Evolutionary conservation across 2,888 invertebrate species (phyloP).

Genomic region (Aproaerema taeniolella): DNA sequence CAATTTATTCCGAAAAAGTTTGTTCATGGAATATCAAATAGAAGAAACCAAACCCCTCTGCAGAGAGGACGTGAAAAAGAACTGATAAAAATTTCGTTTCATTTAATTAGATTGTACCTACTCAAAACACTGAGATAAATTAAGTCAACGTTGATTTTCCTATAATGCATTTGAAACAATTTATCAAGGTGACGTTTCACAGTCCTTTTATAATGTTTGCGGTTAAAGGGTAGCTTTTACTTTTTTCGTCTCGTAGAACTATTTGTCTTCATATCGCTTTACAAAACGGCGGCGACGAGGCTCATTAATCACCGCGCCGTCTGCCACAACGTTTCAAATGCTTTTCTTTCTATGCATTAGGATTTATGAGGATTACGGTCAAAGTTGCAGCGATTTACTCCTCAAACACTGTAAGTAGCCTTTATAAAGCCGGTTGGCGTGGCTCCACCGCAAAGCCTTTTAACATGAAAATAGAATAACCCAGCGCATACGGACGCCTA

Average conservation of each 20-base stretch:
- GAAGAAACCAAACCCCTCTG: too few relatives aligned
- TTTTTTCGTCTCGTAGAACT: conserved; percentile 31
- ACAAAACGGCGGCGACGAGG: conserved; percentile 30
- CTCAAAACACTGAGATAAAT: too few relatives aligned
- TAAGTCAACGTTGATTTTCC: too few relatives aligned
- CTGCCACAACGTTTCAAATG: conserved; percentile 7
- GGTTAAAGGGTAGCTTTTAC: conserved; percentile 17
- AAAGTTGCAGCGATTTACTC: conserved; percentile 12
- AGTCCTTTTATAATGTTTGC: conserved; percentile 14
- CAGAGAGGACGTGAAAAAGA: too few relatives aligned
- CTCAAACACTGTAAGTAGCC: conserved; percentile 12
- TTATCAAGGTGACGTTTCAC: conserved; percentile 16
- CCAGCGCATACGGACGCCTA: conserved; percentile 20
- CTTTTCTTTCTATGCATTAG: conserved; percentile 11
- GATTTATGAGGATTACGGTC: conserved; percentile 8
- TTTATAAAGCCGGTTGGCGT: conserved; percentile 11
- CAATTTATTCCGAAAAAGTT: too few relatives aligned
- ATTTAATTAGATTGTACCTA: too few relatives aligned
- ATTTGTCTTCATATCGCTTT: conserved; percentile 43
- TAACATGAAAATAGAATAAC: conserved; percentile 28
- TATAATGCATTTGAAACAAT: too few relatives aligned
- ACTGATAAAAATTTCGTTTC: too few relatives aligned
- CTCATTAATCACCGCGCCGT: conserved; percentile 13
- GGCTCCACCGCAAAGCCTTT: conserved; percentile 16
- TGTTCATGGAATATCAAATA: too few relatives aligned